Evolutionary conservation across 2,797 vertebrate genomes (phyloP).

Genomic region (Artibeus jamaicensis): DNA sequence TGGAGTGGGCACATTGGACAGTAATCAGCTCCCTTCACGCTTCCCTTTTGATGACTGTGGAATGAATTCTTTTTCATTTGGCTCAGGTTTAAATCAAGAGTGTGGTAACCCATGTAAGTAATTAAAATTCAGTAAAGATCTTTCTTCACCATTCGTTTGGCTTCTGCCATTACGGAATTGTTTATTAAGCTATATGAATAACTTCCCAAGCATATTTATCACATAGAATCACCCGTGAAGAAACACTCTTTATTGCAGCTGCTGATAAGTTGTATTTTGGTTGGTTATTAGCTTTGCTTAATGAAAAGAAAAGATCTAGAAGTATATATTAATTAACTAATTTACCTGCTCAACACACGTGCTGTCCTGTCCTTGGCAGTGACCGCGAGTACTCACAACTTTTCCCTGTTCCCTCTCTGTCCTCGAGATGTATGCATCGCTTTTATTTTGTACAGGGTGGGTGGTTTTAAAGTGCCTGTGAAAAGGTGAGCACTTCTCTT

Average conservation of each 20-base stretch:
- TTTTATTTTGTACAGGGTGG: not conserved
- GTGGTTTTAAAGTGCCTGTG: not conserved
- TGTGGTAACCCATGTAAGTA: slow-evolving; percentile 17
- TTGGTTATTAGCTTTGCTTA: slow-evolving; percentile 28
- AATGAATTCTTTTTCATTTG: not conserved
- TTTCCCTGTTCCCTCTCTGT: not conserved
- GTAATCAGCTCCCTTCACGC: slow-evolving; percentile 14
- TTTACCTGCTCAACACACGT: not conserved
- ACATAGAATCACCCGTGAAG: slow-evolving; percentile 4
- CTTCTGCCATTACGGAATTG: slow-evolving; percentile 25
- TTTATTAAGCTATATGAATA: slow-evolving; percentile 44
- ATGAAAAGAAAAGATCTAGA: not conserved
- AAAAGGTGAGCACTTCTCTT: not conserved
- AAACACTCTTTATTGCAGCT: not conserved
- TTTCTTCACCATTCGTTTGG: slow-evolving; percentile 32
- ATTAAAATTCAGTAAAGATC: slow-evolving; percentile 17
- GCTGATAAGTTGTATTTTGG: slow-evolving; percentile 1
- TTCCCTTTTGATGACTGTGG: slow-evolving; percentile 21
- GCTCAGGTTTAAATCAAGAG: not conserved
- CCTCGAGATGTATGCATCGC: not conserved
- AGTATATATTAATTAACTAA: not conserved
- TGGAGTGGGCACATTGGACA: not conserved
- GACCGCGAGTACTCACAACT: not conserved
- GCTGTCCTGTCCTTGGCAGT: not conserved
- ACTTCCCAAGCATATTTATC: not conserved